Evolutionary conservation across 2,888 invertebrate species (phyloP).

Genomic region (Noctua comes): DNA sequence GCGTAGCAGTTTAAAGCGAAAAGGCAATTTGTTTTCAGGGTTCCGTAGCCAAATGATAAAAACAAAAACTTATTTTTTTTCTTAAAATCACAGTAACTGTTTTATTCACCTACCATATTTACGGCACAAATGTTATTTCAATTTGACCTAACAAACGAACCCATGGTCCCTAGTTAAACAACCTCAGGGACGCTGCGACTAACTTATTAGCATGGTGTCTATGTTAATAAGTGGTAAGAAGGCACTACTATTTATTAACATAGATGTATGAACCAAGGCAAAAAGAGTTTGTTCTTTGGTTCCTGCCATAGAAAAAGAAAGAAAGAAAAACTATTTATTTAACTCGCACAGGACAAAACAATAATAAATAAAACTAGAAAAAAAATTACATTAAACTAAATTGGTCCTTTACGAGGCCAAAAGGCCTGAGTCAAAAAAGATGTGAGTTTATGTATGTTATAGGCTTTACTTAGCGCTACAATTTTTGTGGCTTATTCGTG

Average conservation of each 20-base stretch:
- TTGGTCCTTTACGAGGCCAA: too few relatives aligned
- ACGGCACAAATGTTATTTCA: neutral
- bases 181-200: neutral
- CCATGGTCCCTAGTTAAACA: conserved; percentile 11
- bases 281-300: neutral
- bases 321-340: too few relatives aligned
- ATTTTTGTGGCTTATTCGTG: conserved; percentile 57
- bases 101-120: neutral
- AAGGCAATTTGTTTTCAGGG: neutral
- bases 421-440: neutral
- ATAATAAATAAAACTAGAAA: too few relatives aligned
- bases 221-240: conserved; percentile 11
- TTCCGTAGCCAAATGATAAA: neutral
- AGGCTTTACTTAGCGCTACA: neutral
- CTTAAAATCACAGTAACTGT: neutral
- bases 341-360: too few relatives aligned
- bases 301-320: neutral
- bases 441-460: neutral
- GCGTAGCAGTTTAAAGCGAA: neutral
- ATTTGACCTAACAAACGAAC: neutral
- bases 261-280: neutral
- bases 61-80: neutral
- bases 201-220: conserved; percentile 24
- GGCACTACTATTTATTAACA: neutral
- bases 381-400: too few relatives aligned